A percentile compares a stretch with the other conserved stretches of the same genome.
These are phyloP conservation scores for Scarus forsteni DNA, from an alignment of 2,797 vertebrate species.

Conservation along the genomic window DNA sequence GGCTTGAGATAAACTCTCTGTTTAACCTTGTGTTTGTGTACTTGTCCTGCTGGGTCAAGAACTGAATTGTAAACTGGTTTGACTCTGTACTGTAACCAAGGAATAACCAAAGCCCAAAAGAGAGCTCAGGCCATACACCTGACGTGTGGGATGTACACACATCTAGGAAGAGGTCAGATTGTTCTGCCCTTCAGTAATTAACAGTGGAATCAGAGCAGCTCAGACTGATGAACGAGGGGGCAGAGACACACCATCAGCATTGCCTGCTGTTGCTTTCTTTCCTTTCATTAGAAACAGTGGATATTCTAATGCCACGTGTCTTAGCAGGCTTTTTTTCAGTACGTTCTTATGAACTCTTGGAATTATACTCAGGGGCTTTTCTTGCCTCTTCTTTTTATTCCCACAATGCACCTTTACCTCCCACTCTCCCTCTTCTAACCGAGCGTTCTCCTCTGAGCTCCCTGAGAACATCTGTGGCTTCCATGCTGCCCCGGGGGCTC, in stretches of 20 bases:
- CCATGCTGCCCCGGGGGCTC: constrained; percentile 80
- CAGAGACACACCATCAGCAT: constrained; percentile 14
- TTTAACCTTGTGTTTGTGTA: too few relatives aligned
- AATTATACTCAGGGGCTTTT: constrained; percentile 76
- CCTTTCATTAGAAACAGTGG: constrained; percentile 30
- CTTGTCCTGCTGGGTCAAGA: too few relatives aligned
- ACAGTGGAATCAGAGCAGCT: too few relatives aligned
- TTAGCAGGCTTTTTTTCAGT: constrained; percentile 55
- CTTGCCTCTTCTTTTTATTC: constrained; percentile 71
- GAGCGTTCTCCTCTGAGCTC: constrained; percentile 74
- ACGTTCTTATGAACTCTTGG: constrained; percentile 81
- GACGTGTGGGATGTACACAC: too few relatives aligned
- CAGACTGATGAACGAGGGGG: neutral
- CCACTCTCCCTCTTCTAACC: constrained; percentile 71
- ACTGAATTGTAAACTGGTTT: too few relatives aligned
- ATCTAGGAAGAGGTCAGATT: too few relatives aligned
- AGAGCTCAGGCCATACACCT: too few relatives aligned
- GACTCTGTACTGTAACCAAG: too few relatives aligned
- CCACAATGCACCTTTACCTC: constrained; percentile 76
- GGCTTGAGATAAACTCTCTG: too few relatives aligned
- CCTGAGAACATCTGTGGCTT: constrained; percentile 84
- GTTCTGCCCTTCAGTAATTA: too few relatives aligned
- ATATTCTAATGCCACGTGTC: constrained; percentile 49
- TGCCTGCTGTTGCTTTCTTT: constrained; percentile 36
- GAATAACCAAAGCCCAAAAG: too few relatives aligned